phyloP scores from a whole-genome alignment of 2,113 vertebrate genomes.

The Cephalophus harveyi region DNA sequence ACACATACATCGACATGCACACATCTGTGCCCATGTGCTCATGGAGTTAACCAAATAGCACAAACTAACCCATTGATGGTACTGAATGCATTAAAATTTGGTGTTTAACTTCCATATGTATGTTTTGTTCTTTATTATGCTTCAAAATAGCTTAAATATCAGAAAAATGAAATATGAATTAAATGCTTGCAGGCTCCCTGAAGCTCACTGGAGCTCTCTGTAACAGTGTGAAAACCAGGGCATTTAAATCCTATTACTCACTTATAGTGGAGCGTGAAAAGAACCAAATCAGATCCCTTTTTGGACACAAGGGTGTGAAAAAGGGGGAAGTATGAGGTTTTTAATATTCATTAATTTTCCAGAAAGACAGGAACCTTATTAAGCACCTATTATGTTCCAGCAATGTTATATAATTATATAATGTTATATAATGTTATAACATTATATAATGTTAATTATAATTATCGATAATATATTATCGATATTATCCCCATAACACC shows the following conservation, averaged over 20 bases:
- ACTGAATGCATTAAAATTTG: background rate
- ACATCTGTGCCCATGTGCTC: background rate
- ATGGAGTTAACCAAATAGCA: background rate
- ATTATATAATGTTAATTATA: too few relatives aligned
- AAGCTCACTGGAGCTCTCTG: background rate
- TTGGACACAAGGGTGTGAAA: background rate
- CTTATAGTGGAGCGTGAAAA: background rate
- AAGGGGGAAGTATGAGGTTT: background rate
- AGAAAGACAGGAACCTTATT: background rate
- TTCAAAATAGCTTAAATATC: background rate
- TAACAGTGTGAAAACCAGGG: background rate
- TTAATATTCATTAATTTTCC: background rate
- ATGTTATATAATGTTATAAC: too few relatives aligned
- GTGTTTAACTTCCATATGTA: background rate
- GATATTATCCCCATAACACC: background rate
- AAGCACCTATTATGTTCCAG: background rate
- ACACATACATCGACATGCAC: accelerated
- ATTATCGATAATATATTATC: background rate
- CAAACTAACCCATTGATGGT: background rate
- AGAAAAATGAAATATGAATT: slow-evolving; percentile 18
- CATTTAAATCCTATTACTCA: background rate
- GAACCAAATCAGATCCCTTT: background rate
- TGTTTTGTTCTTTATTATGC: background rate
- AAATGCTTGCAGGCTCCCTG: background rate
- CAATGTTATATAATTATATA: too few relatives aligned